Evolutionary conservation across 2,113 vertebrate genomes (phyloP), one percentile per base, ranked within the genome.

Genomic region (Cathartes aura): DNA sequence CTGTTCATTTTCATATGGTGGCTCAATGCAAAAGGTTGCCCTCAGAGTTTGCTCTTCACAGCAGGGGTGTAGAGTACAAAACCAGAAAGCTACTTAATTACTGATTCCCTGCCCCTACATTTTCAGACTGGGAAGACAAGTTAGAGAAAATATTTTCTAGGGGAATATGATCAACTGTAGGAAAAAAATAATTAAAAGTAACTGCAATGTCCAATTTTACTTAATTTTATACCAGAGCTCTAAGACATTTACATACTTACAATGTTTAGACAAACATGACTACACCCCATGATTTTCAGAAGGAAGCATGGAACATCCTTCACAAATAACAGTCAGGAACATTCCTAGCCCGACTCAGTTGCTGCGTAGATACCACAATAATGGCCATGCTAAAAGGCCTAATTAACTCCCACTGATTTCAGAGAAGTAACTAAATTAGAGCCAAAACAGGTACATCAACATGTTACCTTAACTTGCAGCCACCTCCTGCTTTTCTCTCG

Each of bases 1-100:
- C 27, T 34, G 36, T 4, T 53, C 38, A 2, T 64, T 56, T 29
- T 5, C 81, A 11, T 1, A 2, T 0, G 2, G 55, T 15, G 38
- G 82, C 63, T 83, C 47, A 40, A 24, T 9, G 52, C 32, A 38
- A 42, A 80, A 67, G 74, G 70, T 27, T 67, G 79, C n/a, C 85
- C 76, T 84, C 12, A 0, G 3, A 63, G 38, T 6, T 27, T 12
- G 48, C 6, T 67, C 36, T 38, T n/a, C 70, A n/a, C 78, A 40
- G 81, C 5, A 59, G 8, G 21, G 55, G 7, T 72, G 66, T 43
- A 64, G 64, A 85, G 67, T 7, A 70, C 82, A 73, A 60, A 91
- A 17, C 8, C 91, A 90, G 59, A 89, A 87, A 92, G 32, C 36
- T 5, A 22, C 66, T 58, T 47, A 60, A 38, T 32, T 53, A 76